Evolutionary conservation across 2,888 invertebrate species (phyloP).

Genomic region (Perizoma flavofasciatum): DNA sequence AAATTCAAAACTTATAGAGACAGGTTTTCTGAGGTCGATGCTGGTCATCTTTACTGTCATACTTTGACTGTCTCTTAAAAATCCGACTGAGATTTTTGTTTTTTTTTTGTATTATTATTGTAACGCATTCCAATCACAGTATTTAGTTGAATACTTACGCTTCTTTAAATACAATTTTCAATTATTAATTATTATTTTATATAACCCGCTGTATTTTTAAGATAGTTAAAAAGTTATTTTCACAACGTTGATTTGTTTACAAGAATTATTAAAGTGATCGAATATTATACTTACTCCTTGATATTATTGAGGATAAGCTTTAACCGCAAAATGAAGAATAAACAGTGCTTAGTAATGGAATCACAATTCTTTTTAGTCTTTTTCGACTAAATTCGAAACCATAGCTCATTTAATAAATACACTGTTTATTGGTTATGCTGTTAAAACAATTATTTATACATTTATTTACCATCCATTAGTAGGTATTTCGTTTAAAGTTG

Average conservation of each 20-base stretch:
- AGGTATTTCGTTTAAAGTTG: slow-evolving; percentile 6
- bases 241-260: slow-evolving; percentile 21
- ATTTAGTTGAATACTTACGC: slow-evolving; percentile 42
- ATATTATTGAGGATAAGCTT: neutral
- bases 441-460: slow-evolving; percentile 13
- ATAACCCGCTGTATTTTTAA: slow-evolving; percentile 55
- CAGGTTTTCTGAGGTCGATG: slow-evolving; percentile 61
- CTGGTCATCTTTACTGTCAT: slow-evolving; percentile 60
- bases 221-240: slow-evolving; percentile 30
- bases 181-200: slow-evolving; percentile 47
- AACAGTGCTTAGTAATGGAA: slow-evolving; percentile 46
- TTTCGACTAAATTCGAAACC: neutral
- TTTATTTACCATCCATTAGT: slow-evolving; percentile 14
- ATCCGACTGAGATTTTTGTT: slow-evolving; percentile 62
- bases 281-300: neutral
- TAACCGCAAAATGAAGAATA: neutral
- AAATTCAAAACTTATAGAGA: slow-evolving; percentile 49
- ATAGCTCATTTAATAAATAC: neutral
- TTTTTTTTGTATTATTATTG: slow-evolving; percentile 56
- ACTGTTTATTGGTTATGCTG: neutral
- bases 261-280: slow-evolving; percentile 46
- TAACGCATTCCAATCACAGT: slow-evolving; percentile 76
- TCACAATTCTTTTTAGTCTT: slow-evolving; percentile 6
- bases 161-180: slow-evolving; percentile 36
- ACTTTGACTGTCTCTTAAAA: slow-evolving; percentile 52